A percentile compares a stretch with the other conserved stretches of the same genome.
These are phyloP conservation scores for Deroplatys truncata DNA, from an alignment of 2,888 invertebrate genomes.

Conservation along the genomic window DNA sequence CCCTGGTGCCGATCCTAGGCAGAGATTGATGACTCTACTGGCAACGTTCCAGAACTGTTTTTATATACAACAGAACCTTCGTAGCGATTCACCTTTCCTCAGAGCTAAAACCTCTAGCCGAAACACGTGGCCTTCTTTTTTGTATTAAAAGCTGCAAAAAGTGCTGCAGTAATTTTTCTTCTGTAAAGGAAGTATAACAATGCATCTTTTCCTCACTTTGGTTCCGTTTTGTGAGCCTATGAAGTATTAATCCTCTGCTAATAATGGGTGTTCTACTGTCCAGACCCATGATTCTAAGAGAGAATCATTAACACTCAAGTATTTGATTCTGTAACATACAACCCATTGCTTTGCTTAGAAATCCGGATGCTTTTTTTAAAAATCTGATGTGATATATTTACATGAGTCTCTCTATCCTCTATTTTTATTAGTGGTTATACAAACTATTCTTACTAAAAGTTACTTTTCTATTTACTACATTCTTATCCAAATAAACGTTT, in stretches of 20 bases:
- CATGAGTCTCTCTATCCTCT: too few species aligned
- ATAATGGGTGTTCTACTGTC: too few species aligned
- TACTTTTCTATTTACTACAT: too few species aligned
- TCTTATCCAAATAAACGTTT: too few species aligned
- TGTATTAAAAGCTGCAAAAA: not conserved
- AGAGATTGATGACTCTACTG: conserved; percentile 10
- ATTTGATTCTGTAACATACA: too few species aligned
- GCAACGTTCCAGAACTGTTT: conserved; percentile 1
- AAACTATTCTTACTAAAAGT: too few species aligned
- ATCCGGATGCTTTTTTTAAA: too few species aligned
- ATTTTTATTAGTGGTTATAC: too few species aligned
- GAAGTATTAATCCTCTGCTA: not conserved
- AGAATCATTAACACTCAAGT: too few species aligned
- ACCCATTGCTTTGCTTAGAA: too few species aligned
- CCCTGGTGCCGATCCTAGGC: not conserved
- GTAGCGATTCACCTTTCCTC: not conserved
- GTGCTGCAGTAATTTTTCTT: not conserved
- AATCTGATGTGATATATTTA: too few species aligned
- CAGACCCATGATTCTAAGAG: too few species aligned
- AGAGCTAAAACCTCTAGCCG: not conserved
- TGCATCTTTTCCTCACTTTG: not conserved
- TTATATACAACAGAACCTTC: not conserved
- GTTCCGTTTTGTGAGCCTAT: not conserved
- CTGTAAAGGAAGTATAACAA: not conserved
- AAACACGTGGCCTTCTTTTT: not conserved